These are phyloP conservation scores for Sipha flava DNA, from an alignment of 1,140 invertebrate genomes.

Conservation along the genomic window DNA sequence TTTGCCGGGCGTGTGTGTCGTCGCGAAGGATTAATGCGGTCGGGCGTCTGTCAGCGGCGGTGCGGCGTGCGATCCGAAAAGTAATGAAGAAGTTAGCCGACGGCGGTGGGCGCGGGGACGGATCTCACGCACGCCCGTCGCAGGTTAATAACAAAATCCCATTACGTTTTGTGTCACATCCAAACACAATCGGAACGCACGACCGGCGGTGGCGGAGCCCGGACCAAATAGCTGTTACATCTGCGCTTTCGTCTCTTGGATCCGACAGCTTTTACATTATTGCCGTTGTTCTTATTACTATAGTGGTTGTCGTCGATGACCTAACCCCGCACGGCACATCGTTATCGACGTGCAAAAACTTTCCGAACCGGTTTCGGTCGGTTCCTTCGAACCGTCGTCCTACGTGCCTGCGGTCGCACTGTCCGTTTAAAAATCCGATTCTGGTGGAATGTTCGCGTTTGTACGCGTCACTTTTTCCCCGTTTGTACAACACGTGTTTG, in stretches of 20 bases:
- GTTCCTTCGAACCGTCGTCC: no score
- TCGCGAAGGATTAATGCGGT: conserved; percentile 21
- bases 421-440: no score
- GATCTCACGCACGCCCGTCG: not conserved
- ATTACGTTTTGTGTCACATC: conserved; percentile 31
- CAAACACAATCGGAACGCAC: conserved; percentile 2
- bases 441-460: no score
- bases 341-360: not conserved
- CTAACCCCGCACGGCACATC: not conserved
- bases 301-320: not conserved
- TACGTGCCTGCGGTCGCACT: no score
- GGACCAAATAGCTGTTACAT: not conserved
- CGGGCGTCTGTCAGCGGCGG: conserved; percentile 28
- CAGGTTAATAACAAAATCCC: conserved; percentile 32
- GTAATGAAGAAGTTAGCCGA: conserved; percentile 19
- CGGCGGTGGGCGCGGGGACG: not conserved
- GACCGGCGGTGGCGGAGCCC: not conserved
- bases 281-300: not conserved
- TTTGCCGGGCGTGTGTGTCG: not conserved
- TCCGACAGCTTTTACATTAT: not conserved
- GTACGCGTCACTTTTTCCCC: no score
- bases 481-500: no score
- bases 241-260: not conserved
- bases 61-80: conserved; percentile 7
- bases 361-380: not conserved